Base-by-base conservation (phyloP, 2,797 vertebrate species). In the Channallabes apus region DNA sequence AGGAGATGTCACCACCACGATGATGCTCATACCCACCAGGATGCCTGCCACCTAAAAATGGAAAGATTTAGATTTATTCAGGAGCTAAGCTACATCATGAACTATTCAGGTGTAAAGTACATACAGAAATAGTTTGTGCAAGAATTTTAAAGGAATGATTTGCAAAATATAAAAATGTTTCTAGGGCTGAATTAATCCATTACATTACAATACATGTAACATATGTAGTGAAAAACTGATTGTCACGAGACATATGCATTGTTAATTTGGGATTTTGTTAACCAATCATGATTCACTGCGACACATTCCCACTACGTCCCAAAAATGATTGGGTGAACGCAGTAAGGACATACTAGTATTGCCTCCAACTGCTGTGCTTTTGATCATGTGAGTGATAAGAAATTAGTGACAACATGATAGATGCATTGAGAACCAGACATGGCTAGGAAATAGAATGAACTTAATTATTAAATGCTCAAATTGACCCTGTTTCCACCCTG, bases 1-100 rank as follows among this genome's bases (percentile, higher is more conserved):
- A 0, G 98, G 98, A 1, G 98, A 99, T 0, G 98, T 97, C 88
- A 99, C 96, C 94, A 99, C 84, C 3, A 97, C 96, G 22, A 99
- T 95, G 90, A 99, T 94, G 85, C 97, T 97, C 27, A 98, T 90
- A 77, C 98, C 98, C 86, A 99, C 94, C 22, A 99, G 96, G 92
- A 99, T 97, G 0, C 97, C 98, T 83, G 98, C 97, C 91, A 99
- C 97, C 98, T 99, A 92, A 35, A 29, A 15, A 73, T 68, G 77
- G 11, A 78, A 83, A 85, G 24, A 77, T 58, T 11, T 6, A 35
- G 27, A 77, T 76, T 29, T 20, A 58, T 76, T 56, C 5, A 76
- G 32, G 17, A 11, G n/a, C 18, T 2, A 56, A 58, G 8, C 17
- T 56, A 58, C 46, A 51, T 51, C 11, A 51, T 51, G 2, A 77